Evolutionary conservation across 2,797 vertebrate species (phyloP).

Genomic region (Danio aesculapii): DNA sequence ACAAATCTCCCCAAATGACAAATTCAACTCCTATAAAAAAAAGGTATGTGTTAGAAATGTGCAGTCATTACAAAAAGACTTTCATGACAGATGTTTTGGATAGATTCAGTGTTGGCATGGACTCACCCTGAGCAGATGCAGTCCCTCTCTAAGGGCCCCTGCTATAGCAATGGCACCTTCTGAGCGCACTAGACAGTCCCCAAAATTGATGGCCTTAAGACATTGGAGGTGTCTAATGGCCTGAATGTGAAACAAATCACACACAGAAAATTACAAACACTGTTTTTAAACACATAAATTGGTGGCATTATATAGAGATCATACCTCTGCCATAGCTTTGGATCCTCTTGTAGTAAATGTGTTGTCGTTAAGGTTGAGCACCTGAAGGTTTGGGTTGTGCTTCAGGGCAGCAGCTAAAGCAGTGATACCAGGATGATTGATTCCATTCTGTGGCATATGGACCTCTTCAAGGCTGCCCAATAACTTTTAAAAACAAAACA

Average conservation of each 20-base stretch:
- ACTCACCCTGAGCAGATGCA: constrained; percentile 90
- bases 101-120: background rate
- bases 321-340: constrained; percentile 93
- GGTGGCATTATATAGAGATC: background rate
- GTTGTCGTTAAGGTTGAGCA: constrained; percentile 98
- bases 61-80: background rate
- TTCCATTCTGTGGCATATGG: constrained; percentile 98
- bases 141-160: constrained; percentile 85
- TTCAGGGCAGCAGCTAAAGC: constrained; percentile 91
- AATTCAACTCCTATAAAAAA: constrained; percentile 88
- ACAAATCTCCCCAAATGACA: constrained; percentile 95
- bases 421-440: constrained; percentile 91
- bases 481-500: constrained; percentile 71
- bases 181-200: constrained; percentile 95
- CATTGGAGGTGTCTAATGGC: constrained; percentile 86
- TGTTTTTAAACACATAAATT: background rate
- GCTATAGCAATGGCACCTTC: constrained; percentile 93
- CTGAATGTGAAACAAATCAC: constrained; percentile 67
- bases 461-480: constrained; percentile 97
- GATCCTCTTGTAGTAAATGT: constrained; percentile 96
- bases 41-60: background rate
- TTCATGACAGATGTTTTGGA: background rate
- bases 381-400: constrained; percentile 85
- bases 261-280: background rate
- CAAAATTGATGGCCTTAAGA: constrained; percentile 95